Evolutionary conservation across 2,113 vertebrate genomes (phyloP).

Genomic region (Antennarius striatus): DNA sequence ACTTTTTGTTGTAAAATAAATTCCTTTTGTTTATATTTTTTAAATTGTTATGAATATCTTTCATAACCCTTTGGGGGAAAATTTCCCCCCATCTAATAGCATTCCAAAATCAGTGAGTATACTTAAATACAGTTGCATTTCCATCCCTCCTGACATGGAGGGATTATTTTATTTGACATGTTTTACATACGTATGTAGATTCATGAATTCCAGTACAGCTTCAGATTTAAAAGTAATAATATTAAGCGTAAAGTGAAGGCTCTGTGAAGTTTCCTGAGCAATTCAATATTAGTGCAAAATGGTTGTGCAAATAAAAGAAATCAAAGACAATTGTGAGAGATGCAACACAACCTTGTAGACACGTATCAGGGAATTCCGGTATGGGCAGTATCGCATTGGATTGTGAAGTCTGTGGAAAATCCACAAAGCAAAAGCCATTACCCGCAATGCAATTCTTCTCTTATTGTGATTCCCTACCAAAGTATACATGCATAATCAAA

Average conservation of each 20-base stretch:
- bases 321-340: conserved; percentile 5
- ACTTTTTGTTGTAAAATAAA: conserved; percentile 73
- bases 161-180: conserved; percentile 44
- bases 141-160: conserved; percentile 11
- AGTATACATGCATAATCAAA: conserved; percentile 58
- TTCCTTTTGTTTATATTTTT: conserved; percentile 46
- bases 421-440: conserved; percentile 70
- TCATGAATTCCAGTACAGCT: conserved; percentile 63
- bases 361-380: conserved; percentile 42
- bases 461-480: conserved; percentile 70
- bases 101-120: conserved; percentile 44
- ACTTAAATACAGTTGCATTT: conserved; percentile 48
- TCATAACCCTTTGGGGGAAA: conserved; percentile 34
- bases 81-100: conserved; percentile 18
- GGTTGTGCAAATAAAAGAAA: conserved; percentile 17
- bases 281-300: conserved; percentile 3
- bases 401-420: conserved; percentile 63
- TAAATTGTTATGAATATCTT: conserved; percentile 41
- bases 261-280: conserved; percentile 12
- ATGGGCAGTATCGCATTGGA: conserved; percentile 67
- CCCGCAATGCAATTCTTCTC: conserved; percentile 67
- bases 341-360: conserved; percentile 1
- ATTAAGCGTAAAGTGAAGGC: conserved; percentile 15
- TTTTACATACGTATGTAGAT: conserved; percentile 50
- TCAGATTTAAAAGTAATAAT: conserved; percentile 60